Conservation (phyloP, 1,140 invertebrate genomes). For the Drosophila repletoides region DNA sequence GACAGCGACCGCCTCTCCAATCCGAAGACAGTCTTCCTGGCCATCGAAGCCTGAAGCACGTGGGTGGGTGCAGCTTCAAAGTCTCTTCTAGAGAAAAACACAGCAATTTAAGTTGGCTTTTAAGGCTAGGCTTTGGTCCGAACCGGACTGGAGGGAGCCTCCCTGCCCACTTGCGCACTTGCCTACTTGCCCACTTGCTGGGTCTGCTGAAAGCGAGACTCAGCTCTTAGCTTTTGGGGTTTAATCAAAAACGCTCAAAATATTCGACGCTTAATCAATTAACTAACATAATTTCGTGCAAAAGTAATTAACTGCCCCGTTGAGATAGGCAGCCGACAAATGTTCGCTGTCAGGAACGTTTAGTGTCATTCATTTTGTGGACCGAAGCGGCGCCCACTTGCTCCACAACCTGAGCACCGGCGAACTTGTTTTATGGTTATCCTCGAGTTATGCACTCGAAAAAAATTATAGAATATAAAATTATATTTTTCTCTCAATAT, state of each 20-base stretch:
- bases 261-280: constrained; percentile 70
- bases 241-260: constrained; percentile 40
- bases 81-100: not conserved
- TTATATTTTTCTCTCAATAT: not conserved
- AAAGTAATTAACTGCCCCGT: constrained; percentile 71
- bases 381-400: constrained; percentile 65
- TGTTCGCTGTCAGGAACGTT: constrained; percentile 74
- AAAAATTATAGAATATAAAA: too few species aligned
- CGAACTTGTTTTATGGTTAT: constrained; percentile 50
- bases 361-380: constrained; percentile 74
- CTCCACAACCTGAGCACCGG: too few species aligned
- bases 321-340: constrained; percentile 55
- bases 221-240: too few species aligned
- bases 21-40: constrained; percentile 3
- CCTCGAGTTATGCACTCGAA: not conserved
- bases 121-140: constrained; percentile 41
- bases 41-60: constrained; percentile 19
- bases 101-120: constrained; percentile 28
- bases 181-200: constrained; percentile 13
- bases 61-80: constrained; percentile 63
- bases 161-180: too few species aligned
- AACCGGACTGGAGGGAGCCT: too few species aligned
- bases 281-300: constrained; percentile 78
- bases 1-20: constrained; percentile 28
- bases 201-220: not conserved